Evolutionary conservation across 2,797 vertebrate species (phyloP), one percentile per base, ranked within the genome.

Genomic region (Psittacula derbiana): DNA sequence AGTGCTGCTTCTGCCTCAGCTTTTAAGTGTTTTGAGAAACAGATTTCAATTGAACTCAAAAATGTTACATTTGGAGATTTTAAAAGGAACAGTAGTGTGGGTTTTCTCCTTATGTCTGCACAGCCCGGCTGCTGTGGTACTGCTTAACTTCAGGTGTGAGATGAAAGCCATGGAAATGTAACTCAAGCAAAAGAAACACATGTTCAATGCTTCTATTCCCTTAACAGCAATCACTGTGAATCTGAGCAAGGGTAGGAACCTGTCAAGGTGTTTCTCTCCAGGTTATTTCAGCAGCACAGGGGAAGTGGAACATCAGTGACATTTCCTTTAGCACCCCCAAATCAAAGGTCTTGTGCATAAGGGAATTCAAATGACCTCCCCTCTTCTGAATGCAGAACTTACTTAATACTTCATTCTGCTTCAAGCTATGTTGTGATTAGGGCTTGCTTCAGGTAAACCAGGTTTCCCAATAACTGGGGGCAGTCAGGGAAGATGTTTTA

Each of bases 381-480:
- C 89, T 72, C 43, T 30, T 72, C 81, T 69, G 62, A 72, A 33
- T 31, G 80, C 52, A 50, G 72, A 85, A 67, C 62, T 58, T 16
- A 33, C 13, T 55, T 36, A 57, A 30, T 27, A 23, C 24, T 78
- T 18, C 12, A 6, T 43, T 82, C 88, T 79, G 43, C 79, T 88
- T 84, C 82, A 40, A 23, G 73, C 46, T 86, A 57, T 70, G 18
- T 17, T 88, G 73, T 4, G 0, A 3, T 64, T 88, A 40, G 50
- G 61, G 65, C 70, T 92, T 74, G 87, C 89, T 93, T 83, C 91
- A 95, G 64, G 80, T 85, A 46, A 93, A 70, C 44, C 12, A 21
- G 30, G 47, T 76, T 90, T 90, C 67, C 84, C 70, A 57, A 28
- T 38, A 86, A 44, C 60, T 1, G 2, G 46, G 81, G 73, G 30